These are phyloP conservation scores for Atherix ibis DNA, from an alignment of 2,888 invertebrate species.

Conservation along the genomic window DNA sequence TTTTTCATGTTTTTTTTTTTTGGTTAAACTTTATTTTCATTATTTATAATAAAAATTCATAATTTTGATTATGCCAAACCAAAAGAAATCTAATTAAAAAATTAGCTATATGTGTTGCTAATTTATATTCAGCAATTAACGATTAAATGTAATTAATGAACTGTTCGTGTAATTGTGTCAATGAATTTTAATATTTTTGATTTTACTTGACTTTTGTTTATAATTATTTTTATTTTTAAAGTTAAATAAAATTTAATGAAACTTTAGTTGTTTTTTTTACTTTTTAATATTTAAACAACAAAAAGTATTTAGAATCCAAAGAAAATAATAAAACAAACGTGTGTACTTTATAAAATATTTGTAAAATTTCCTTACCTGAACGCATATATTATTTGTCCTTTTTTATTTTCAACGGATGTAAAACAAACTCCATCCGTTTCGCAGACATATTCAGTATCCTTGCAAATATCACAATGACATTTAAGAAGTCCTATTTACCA, in stretches of 20 bases:
- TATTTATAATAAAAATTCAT: too few relatives aligned
- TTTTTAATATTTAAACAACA: neutral
- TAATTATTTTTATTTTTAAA: too few relatives aligned
- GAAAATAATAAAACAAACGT: neutral
- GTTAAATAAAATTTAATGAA: neutral
- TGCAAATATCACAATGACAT: conserved; percentile 72
- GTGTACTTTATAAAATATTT: conserved; percentile 1
- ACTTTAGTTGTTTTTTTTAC: neutral
- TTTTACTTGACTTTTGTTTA: too few relatives aligned
- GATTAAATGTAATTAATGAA: too few relatives aligned
- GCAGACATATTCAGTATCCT: conserved; percentile 61
- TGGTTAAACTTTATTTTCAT: too few relatives aligned
- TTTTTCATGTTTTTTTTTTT: too few relatives aligned
- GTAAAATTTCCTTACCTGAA: conserved; percentile 50
- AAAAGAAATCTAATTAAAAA: too few relatives aligned
- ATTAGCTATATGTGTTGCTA: too few relatives aligned
- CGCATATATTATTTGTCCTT: conserved; percentile 43
- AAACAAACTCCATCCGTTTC: conserved; percentile 82
- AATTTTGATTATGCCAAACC: too few relatives aligned
- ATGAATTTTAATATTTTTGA: too few relatives aligned
- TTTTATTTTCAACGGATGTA: conserved; percentile 54
- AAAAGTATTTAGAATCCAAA: neutral
- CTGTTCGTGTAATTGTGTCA: too few relatives aligned
- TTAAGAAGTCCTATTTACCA: conserved; percentile 35
- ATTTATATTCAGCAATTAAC: too few relatives aligned